Conservation (phyloP, 2,888 invertebrate species). For the Aphelenchoides bicaudatus region DNA sequence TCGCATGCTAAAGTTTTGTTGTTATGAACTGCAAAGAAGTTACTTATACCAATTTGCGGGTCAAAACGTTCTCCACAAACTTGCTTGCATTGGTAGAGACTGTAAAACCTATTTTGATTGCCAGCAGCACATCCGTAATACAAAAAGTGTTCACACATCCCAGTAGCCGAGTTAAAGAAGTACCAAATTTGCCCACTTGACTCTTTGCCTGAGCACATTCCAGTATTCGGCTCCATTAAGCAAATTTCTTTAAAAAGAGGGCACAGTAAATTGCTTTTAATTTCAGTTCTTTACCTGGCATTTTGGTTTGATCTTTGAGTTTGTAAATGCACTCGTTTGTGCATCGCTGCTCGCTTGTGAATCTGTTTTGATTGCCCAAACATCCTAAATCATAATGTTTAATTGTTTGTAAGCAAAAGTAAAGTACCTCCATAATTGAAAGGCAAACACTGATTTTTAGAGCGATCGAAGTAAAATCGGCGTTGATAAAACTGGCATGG, state of each 20-base stretch:
- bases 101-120: conserved; percentile 56
- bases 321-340: conserved; percentile 53
- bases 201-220: conserved; percentile 40
- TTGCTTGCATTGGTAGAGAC: conserved; percentile 49
- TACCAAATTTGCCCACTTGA: conserved; percentile 38
- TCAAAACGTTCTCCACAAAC: conserved; percentile 52
- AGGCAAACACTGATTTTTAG: conserved; percentile 45
- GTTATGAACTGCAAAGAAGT: conserved; percentile 11
- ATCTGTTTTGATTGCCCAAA: conserved; percentile 51
- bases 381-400: too few relatives aligned
- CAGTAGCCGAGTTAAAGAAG: conserved; percentile 50
- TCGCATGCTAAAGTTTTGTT: conserved; percentile 47
- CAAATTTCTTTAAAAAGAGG: conserved; percentile 39
- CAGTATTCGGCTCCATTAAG: conserved; percentile 50
- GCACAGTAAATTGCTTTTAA: background rate
- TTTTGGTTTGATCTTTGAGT: conserved; percentile 48
- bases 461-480: conserved; percentile 53
- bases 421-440: conserved; percentile 50
- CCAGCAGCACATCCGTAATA: conserved; percentile 55
- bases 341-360: conserved; percentile 49
- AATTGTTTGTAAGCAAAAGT: too few relatives aligned
- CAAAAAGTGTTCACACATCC: conserved; percentile 45
- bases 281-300: conserved; percentile 41
- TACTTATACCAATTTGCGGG: conserved; percentile 54
- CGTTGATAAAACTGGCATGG: conserved; percentile 50